Evolutionary conservation across 2,888 invertebrate species (phyloP).

Genomic region (Melipona beecheii): DNA sequence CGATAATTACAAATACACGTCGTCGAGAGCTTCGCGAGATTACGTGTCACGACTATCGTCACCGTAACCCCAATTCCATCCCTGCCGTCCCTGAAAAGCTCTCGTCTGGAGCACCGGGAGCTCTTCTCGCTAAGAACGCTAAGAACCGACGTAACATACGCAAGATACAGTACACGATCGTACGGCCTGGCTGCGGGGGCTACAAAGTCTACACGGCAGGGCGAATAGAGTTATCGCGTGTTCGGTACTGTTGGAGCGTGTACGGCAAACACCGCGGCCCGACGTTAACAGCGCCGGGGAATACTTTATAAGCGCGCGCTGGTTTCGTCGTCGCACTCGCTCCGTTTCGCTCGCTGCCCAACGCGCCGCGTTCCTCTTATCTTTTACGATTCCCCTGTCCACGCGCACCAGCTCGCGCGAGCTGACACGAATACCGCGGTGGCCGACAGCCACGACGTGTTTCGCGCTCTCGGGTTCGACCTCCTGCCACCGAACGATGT

Average conservation of each 20-base stretch:
- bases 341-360: conserved; percentile 41
- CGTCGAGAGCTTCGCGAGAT: no score
- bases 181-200: no score
- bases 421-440: conserved; percentile 60
- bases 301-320: conserved; percentile 57
- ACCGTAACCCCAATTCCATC: not conserved
- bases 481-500: conserved; percentile 21
- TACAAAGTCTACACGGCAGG: conserved; percentile 38
- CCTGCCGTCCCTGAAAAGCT: not conserved
- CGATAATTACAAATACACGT: no score
- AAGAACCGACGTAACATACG: not conserved
- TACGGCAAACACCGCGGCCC: conserved; percentile 33
- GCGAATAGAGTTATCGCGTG: conserved; percentile 62
- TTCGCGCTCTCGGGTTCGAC: conserved; percentile 40
- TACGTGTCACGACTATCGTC: not conserved
- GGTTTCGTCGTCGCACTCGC: conserved; percentile 52
- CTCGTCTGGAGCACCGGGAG: no score
- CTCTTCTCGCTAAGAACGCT: not conserved
- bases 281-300: conserved; percentile 56
- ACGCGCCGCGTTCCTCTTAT: conserved; percentile 45
- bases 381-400: conserved; percentile 56
- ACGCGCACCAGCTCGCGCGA: conserved; percentile 30
- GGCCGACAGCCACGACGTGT: conserved; percentile 34
- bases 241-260: conserved; percentile 9
- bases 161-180: not conserved